Conservation (phyloP, 2,797 vertebrate genomes). For the Phrynocephalus guinanensis region DNA sequence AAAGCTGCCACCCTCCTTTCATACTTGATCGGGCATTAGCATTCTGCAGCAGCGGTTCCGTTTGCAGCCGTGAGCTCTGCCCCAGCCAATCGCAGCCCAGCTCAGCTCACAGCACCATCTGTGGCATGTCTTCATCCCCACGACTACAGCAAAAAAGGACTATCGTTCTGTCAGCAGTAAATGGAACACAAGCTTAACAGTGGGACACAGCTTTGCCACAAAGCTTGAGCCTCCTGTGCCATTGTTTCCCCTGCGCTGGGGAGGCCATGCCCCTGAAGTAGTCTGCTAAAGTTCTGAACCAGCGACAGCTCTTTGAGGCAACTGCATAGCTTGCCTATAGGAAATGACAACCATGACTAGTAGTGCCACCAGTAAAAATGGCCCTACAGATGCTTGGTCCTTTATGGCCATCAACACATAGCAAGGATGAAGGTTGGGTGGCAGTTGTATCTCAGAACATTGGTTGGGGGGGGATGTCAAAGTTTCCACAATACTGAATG, state of each 20-base stretch:
- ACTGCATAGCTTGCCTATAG: not conserved
- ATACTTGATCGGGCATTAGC: not conserved
- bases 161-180: not conserved
- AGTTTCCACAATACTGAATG: not conserved
- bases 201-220: not conserved
- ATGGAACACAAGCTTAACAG: not conserved
- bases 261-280: not conserved
- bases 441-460: not conserved
- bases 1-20: conserved; percentile 21
- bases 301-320: not conserved
- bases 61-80: not conserved
- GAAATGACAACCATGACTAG: not conserved
- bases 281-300: not conserved
- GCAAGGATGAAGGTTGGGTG: not conserved
- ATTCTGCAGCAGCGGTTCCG: not conserved
- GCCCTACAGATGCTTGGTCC: not conserved
- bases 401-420: not conserved
- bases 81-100: conserved; percentile 5
- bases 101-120: conserved; percentile 10
- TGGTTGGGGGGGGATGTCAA: not conserved
- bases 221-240: not conserved
- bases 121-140: not conserved
- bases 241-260: not conserved
- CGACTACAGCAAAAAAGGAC: not conserved
- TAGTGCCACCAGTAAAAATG: not conserved